Evolutionary conservation across 2,888 invertebrate genomes (phyloP), one percentile per base, ranked within the genome.

Genomic region (Phasia obesa): DNA sequence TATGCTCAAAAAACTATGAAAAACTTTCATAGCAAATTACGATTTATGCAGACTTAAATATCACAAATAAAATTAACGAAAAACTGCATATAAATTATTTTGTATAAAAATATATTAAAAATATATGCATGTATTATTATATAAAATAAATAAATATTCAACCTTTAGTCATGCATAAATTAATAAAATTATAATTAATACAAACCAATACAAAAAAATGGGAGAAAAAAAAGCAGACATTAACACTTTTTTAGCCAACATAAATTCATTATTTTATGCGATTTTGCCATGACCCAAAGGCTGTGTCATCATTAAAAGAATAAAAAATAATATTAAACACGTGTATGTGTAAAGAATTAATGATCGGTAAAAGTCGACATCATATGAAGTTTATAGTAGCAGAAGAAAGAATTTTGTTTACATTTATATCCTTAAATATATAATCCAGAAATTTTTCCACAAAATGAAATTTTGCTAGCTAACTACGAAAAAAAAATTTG

Each of bases 251-350:
- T 51, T 49, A 23, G 4, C 23, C 49, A 2, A 35, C 51, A 67
- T 38, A 67, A 23, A 67, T 67, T 67, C 4, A 38, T n/a, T 51
- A 49, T 35, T 65, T 65, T 65, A 51, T 23, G 9, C n/a, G 23
- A 35, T 53, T 38, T 25, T 76, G 27, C 42, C 21, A 51, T 76
- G 75, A 60, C 59, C 74, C 74, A 49, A 49, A 75, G 65, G 23
- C 44, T 47, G 55, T 31, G 31, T 5, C 9, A 31, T 31, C 9
- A 31, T 6, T 65, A 23, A 57, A 49, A 38, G 38, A 65, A 75
- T 65, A 27, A 2, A 47, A n/a, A 64, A 6, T 17, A 25, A 57
- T 57, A 57, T 27, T 5, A 15, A 2, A 6, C 6, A n/a, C 3
- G 15, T 21, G 15, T 6, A 19, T 17, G 17, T 55, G 17, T 1